Base-by-base conservation (phyloP, 2,113 vertebrate species). In the Pungitius pungitius region DNA sequence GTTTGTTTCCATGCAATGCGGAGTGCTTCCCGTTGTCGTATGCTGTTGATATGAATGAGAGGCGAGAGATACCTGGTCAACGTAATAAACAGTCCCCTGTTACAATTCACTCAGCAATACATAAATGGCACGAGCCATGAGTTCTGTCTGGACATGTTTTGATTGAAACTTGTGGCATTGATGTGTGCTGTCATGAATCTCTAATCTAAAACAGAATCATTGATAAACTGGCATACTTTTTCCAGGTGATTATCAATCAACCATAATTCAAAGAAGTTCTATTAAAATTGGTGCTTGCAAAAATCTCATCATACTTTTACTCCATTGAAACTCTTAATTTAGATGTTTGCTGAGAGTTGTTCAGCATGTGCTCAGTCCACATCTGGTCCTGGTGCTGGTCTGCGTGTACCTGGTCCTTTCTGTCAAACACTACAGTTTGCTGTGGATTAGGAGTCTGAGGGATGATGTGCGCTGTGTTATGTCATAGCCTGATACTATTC, bases 401-500 rank as follows among this genome's bases (percentile, higher is more conserved):
- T 45, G 78, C 55, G 70, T 55, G 58, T 73, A 52, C 30, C 45
- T 45, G 52, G 76, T 51, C 39, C 63, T 69, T 39, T 84, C 52
- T 69, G 30, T 60, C 74, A 52, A 83, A 81, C 62, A 35, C 80
- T 47, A 22, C 60, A 42, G 70, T 78, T 75, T 30, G 40, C 60
- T 22, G 39, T 49, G 9, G 64, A 79, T 83, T 85, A 69, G 82
- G 84, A 88, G 80, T 86, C 76, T 65, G 77, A 78, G 77, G 67
- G 70, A 76, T 77, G 77, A 77, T 75, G 56, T 69, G 61, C 24
- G 57, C 58, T 27, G 40, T 64, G 82, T 88, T 88, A 89, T 87
- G 78, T 89, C 87, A 87, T 27, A 61, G 70, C 84, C 55, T 47
- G 62, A 77, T 85, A 67, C 86, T 88, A 88, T 89, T 89, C 84